Evolutionary conservation across 2,113 vertebrate genomes (phyloP).

Genomic region (Phalacrocorax pelagicus): DNA sequence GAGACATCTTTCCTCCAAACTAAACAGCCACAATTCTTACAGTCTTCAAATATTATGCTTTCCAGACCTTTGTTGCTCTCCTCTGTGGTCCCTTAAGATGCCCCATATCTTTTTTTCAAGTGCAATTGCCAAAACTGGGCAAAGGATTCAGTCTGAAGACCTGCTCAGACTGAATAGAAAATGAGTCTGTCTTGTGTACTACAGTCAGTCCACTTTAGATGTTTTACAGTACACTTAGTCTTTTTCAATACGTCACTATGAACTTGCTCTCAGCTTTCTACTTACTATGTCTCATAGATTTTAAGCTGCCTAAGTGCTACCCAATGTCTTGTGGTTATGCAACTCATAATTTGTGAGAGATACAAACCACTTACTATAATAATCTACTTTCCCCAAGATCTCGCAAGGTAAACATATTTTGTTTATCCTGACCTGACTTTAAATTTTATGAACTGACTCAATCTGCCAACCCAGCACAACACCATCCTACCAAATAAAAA

Average conservation of each 20-base stretch:
- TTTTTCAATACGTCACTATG: background rate
- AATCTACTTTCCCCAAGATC: background rate
- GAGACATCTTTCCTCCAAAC: background rate
- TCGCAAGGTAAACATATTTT: background rate
- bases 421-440: background rate
- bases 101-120: background rate
- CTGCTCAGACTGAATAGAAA: background rate
- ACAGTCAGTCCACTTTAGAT: background rate
- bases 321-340: background rate
- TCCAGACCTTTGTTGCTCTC: background rate
- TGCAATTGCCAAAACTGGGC: background rate
- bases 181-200: background rate
- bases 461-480: background rate
- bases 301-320: background rate
- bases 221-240: background rate
- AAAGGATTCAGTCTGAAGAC: background rate
- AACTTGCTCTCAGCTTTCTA: background rate
- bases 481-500: background rate
- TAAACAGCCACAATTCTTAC: background rate
- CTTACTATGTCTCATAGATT: background rate
- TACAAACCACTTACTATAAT: background rate
- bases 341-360: background rate
- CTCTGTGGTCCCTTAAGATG: background rate
- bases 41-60: background rate
- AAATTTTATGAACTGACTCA: background rate